A percentile compares a stretch with the other conserved stretches of the same genome.
Evolutionary conservation across 2,113 vertebrate genomes (phyloP).

Genomic region (Apodemus sylvaticus): DNA sequence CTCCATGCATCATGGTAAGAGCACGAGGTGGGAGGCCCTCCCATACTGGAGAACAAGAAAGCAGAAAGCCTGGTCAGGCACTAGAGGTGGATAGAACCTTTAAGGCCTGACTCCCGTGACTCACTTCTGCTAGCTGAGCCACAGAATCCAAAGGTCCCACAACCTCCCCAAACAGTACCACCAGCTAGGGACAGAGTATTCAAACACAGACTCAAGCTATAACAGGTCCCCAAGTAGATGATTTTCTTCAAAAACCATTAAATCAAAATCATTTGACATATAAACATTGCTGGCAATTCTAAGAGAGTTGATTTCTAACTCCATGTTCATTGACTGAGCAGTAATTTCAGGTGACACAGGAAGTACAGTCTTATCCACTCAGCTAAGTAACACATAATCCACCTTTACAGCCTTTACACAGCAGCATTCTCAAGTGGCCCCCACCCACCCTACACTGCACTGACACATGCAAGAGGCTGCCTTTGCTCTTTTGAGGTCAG

Average conservation of each 20-base stretch:
- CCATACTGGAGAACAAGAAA: background rate
- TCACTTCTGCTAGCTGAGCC: background rate
- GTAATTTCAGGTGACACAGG: slow-evolving; percentile 29
- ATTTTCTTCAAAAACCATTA: slow-evolving; percentile 48
- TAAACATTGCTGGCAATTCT: background rate
- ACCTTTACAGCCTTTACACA: slow-evolving; percentile 29
- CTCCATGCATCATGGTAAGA: background rate
- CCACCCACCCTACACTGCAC: background rate
- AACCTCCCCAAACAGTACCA: background rate
- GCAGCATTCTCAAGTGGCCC: slow-evolving; percentile 4
- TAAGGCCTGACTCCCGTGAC: background rate
- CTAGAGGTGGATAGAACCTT: background rate
- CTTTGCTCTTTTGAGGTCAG: background rate
- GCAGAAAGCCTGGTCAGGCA: background rate
- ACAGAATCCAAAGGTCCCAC: too few species aligned
- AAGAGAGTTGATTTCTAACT: slow-evolving; percentile 37
- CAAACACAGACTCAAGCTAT: background rate
- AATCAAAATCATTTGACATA: slow-evolving; percentile 35
- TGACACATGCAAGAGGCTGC: background rate
- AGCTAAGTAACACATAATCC: slow-evolving; percentile 7
- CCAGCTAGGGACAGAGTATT: background rate
- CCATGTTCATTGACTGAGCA: background rate
- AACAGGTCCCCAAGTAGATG: slow-evolving; percentile 2
- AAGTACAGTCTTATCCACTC: slow-evolving; percentile 16
- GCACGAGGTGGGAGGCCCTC: background rate